phyloP scores from a whole-genome alignment of 2,797 vertebrate genomes.

The Falco naumanni region DNA sequence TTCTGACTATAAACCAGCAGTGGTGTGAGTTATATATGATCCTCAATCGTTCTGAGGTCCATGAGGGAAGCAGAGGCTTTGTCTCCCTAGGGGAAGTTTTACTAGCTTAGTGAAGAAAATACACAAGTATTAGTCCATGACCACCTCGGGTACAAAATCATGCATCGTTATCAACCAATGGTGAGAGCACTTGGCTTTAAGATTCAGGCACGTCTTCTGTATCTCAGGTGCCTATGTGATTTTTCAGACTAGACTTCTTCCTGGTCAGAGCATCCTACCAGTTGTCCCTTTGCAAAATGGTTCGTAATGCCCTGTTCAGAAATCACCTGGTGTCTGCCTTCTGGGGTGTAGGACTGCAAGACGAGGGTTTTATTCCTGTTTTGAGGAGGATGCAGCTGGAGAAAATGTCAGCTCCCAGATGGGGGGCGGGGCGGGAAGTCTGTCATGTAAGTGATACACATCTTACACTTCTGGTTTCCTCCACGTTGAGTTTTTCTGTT shows the following conservation, averaged over 20 bases:
- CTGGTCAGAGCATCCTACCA: background rate
- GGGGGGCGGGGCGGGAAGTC: fast-evolving
- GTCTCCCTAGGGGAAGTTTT: background rate
- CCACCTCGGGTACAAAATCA: background rate
- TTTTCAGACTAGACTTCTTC: background rate
- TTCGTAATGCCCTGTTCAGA: background rate
- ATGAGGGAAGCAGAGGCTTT: background rate
- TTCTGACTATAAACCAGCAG: background rate
- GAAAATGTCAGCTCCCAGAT: background rate
- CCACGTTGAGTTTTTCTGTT: fast-evolving
- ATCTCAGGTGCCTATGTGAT: background rate
- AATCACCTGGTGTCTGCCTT: background rate
- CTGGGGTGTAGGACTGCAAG: background rate
- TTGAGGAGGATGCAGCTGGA: background rate
- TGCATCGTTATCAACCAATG: background rate
- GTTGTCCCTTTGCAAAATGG: background rate
- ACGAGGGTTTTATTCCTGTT: background rate
- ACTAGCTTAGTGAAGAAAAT: background rate
- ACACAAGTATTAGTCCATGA: background rate
- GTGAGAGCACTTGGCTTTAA: background rate
- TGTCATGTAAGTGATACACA: background rate
- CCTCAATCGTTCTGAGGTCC: background rate
- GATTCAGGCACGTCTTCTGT: background rate
- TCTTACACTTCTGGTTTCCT: background rate
- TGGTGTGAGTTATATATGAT: background rate